These are phyloP conservation scores for Catharus fuscescens DNA, from an alignment of 2,113 vertebrate genomes.

Conservation along the genomic window DNA sequence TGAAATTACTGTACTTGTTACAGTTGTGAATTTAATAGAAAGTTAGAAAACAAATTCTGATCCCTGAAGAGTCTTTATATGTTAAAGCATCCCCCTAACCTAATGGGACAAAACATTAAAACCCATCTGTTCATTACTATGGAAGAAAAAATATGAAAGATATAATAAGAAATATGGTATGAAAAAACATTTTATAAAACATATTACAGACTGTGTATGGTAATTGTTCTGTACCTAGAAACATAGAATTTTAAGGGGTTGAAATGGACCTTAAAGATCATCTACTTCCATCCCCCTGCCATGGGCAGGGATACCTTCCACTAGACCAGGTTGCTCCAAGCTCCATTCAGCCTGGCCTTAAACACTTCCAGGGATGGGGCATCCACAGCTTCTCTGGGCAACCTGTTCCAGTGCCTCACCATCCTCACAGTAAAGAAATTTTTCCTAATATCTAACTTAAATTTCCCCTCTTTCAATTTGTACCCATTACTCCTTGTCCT, in stretches of 20 bases:
- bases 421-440: neutral
- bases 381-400: neutral
- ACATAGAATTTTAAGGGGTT: neutral
- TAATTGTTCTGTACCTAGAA: neutral
- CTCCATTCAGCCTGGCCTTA: neutral
- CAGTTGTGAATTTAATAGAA: neutral
- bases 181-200: neutral
- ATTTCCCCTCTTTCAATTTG: neutral
- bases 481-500: neutral
- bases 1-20: too few relatives aligned
- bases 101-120: neutral
- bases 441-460: neutral
- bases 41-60: neutral
- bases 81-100: neutral
- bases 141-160: neutral
- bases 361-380: neutral
- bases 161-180: neutral
- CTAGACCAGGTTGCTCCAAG: neutral
- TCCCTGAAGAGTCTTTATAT: neutral
- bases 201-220: neutral
- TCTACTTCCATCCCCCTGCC: neutral
- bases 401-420: neutral
- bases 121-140: neutral
- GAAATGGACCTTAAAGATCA: neutral
- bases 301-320: neutral